phyloP scores from a whole-genome alignment of 2,113 vertebrate species.

The Tursiops truncatus region DNA sequence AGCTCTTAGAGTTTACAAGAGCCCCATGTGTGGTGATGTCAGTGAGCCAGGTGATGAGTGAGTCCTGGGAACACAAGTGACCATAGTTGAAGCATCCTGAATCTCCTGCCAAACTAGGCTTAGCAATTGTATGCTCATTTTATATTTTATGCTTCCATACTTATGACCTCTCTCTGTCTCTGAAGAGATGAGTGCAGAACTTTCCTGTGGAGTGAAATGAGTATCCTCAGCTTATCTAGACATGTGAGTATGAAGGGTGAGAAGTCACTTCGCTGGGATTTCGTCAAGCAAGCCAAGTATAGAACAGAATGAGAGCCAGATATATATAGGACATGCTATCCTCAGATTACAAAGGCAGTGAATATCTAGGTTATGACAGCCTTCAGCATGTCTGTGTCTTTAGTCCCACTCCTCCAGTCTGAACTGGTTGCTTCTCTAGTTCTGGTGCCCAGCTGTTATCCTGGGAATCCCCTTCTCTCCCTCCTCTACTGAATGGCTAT shows the following conservation, averaged over 20 bases:
- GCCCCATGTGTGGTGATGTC: not conserved
- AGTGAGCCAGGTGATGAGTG: not conserved
- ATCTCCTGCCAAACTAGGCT: not conserved
- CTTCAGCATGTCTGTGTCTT: not conserved
- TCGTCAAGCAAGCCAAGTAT: not conserved
- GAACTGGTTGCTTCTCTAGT: not conserved
- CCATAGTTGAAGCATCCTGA: too few relatives aligned
- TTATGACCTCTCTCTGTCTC: not conserved
- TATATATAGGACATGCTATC: not conserved
- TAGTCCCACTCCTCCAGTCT: not conserved
- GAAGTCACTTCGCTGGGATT: not conserved
- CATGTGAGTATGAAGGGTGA: not conserved
- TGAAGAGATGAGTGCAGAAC: not conserved
- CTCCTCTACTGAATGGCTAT: not conserved
- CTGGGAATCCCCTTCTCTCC: not conserved
- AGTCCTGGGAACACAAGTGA: not conserved
- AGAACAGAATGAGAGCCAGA: not conserved
- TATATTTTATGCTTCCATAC: not conserved
- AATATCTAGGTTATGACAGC: not conserved
- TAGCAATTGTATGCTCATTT: not conserved
- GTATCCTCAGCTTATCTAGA: not conserved
- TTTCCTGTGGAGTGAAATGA: not conserved
- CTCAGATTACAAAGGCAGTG: not conserved
- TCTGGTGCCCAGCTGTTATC: not conserved
- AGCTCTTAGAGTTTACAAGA: not conserved